phyloP scores from a whole-genome alignment of 2,797 vertebrate genomes.

The Danio aesculapii region DNA sequence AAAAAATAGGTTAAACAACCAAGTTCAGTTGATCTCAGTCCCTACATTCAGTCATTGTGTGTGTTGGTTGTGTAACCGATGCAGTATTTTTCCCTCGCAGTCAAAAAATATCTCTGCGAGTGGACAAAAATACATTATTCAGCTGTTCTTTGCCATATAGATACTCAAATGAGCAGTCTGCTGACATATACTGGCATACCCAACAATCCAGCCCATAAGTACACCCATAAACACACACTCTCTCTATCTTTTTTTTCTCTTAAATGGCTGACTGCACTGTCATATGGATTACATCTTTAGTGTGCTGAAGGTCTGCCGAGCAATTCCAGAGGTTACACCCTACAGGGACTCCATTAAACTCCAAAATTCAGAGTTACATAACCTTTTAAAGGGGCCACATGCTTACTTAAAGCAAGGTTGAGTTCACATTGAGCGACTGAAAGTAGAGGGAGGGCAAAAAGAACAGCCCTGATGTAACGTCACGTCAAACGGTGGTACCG shows the following conservation, averaged over 20 bases:
- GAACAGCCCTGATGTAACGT: constrained; percentile 25
- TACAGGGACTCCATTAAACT: constrained; percentile 46
- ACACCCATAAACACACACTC: constrained; percentile 36
- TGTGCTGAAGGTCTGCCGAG: constrained; percentile 41
- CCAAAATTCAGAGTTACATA: constrained; percentile 41
- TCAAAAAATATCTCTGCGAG: constrained; percentile 1
- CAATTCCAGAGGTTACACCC: constrained; percentile 49
- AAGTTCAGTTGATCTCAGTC: constrained; percentile 6
- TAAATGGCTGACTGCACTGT: constrained; percentile 46
- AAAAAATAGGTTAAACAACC: neutral
- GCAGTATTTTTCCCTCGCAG: constrained; percentile 8
- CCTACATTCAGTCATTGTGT: neutral
- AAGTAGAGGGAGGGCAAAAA: constrained; percentile 27
- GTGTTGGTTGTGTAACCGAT: constrained; percentile 13
- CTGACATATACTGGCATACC: constrained; percentile 47
- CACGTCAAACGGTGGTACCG: constrained; percentile 7
- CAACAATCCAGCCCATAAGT: constrained; percentile 23
- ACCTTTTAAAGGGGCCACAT: constrained; percentile 48
- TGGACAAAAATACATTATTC: constrained; percentile 56
- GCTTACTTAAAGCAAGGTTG: constrained; percentile 34
- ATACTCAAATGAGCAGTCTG: constrained; percentile 48
- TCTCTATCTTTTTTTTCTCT: neutral
- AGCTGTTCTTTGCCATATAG: constrained; percentile 44
- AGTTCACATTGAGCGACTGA: constrained; percentile 33
- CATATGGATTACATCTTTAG: constrained; percentile 49